Evolutionary conservation across 2,113 vertebrate genomes (phyloP), one percentile per base, ranked within the genome.

Genomic region (Menidia beryllina): DNA sequence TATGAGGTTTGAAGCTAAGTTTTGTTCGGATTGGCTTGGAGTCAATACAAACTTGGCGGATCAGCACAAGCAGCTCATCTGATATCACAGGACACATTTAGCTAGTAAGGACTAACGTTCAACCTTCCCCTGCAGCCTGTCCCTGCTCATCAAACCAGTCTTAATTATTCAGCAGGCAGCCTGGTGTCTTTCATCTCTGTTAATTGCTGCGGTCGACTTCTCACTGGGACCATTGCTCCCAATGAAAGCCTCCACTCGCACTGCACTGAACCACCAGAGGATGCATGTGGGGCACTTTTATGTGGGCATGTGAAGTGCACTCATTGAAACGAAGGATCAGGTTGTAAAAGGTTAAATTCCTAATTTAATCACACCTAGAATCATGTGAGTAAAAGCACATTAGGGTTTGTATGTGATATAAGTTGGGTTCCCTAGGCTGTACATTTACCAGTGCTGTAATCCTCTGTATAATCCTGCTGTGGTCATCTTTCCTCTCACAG

Each of bases 101-200:
- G 65, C 38, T n/a, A 25, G 48, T 25, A 55, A 78, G 62, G 77
- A 72, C 65, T 30, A 58, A 23, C 62, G 72, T 26, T 51, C 75
- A 70, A 73, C 76, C 69, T 66, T 81, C 68, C 62, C 52, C 36
- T 24, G 13, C 21, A 84, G 71, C 85, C 79, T 80, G 82, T 81
- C 75, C 85, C 72, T 55, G 65, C 85, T 90, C 85, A 86, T 91
- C 89, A 88, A 88, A 72, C 84, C 77, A 38, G 81, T 88, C 86
- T 91, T 91, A 89, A 93, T 92, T 93, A 92, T 93, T 92, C 88
- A 91, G 89, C 85, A 84, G 84, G 82, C 89, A 89, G 75, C 85
- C 77, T 64, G 60, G 75, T 85, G 85, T 91, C 91, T 92, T 92
- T 93, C 90, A 92, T 93, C 90, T 93, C 81, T 75, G 82, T 90